These are phyloP conservation scores for Dorcus parallelipipedus DNA, from an alignment of 2,888 invertebrate species.

Conservation along the genomic window DNA sequence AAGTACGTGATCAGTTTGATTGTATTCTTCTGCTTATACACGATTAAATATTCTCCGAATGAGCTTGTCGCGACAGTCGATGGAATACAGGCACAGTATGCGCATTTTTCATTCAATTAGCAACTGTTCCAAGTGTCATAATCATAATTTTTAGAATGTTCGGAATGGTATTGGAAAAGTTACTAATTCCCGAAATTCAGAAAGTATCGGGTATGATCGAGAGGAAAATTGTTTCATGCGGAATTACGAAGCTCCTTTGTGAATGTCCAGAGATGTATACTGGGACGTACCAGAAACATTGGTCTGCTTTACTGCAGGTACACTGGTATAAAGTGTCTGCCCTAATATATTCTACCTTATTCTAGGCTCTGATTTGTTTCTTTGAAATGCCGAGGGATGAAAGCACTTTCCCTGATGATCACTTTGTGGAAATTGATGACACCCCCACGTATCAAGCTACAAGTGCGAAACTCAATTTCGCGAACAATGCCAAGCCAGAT, in stretches of 20 bases:
- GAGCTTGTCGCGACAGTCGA: constrained; percentile 76
- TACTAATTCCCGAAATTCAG: constrained; percentile 81
- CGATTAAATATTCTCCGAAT: constrained; percentile 74
- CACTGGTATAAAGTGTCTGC: not conserved
- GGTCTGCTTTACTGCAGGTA: constrained; percentile 60
- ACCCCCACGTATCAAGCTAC: constrained; percentile 82
- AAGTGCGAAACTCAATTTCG: constrained; percentile 85
- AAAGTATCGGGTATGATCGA: constrained; percentile 81
- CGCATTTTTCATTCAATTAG: constrained; percentile 37
- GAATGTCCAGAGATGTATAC: constrained; percentile 68
- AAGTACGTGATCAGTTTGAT: constrained; percentile 90
- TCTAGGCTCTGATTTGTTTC: constrained; percentile 72
- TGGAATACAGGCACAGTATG: constrained; percentile 80
- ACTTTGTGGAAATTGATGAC: constrained; percentile 85
- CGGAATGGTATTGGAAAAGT: constrained; percentile 89
- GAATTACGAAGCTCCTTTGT: constrained; percentile 79
- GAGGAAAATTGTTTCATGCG: constrained; percentile 87
- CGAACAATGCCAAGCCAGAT: constrained; percentile 71
- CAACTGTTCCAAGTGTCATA: not conserved
- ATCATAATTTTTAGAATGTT: constrained; percentile 69
- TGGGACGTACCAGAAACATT: constrained; percentile 63
- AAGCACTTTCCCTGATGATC: constrained; percentile 75
- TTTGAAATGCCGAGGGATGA: constrained; percentile 89
- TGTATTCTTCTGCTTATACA: constrained; percentile 86
- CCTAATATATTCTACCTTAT: constrained; percentile 20